Percentiles rank a stretch among this genome's conserved stretches.
phyloP scores from a whole-genome alignment of 2,797 vertebrate genomes.

The Apogon hyalosoma region DNA sequence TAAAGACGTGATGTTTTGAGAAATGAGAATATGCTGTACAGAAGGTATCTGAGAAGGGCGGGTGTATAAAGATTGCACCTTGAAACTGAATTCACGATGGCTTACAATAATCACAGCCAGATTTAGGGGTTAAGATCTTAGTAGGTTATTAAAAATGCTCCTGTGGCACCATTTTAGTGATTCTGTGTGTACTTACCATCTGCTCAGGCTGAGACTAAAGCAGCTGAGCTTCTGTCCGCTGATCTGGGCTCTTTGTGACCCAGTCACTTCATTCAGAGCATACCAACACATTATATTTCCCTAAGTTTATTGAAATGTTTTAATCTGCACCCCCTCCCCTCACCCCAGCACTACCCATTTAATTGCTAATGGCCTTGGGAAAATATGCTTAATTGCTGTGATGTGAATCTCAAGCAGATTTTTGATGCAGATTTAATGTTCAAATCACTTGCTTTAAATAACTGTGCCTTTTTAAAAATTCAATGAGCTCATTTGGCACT shows the following conservation, averaged over 20 bases:
- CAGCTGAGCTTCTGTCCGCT: conserved; percentile 34
- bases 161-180: conserved; percentile 39
- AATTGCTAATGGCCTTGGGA: conserved; percentile 69
- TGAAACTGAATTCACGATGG: conserved; percentile 22
- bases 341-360: conserved; percentile 58
- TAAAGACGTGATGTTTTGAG: conserved; percentile 25
- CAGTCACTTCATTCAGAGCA: conserved; percentile 25
- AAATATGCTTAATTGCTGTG: conserved; percentile 75
- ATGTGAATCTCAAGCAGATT: conserved; percentile 70
- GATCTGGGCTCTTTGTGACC: conserved; percentile 45
- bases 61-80: conserved; percentile 11
- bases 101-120: conserved; percentile 18
- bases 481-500: conserved; percentile 78
- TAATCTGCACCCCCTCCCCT: conserved; percentile 42
- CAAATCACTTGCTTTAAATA: conserved; percentile 81
- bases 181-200: conserved; percentile 37
- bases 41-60: conserved; percentile 24
- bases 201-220: conserved; percentile 42
- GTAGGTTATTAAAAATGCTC: conserved; percentile 33
- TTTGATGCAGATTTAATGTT: conserved; percentile 78
- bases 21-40: conserved; percentile 25
- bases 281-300: conserved; percentile 16
- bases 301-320: conserved; percentile 50
- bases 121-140: conserved; percentile 37
- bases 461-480: conserved; percentile 75